Conservation (phyloP, 2,113 vertebrate genomes). For the Malurus alboscapulatus region DNA sequence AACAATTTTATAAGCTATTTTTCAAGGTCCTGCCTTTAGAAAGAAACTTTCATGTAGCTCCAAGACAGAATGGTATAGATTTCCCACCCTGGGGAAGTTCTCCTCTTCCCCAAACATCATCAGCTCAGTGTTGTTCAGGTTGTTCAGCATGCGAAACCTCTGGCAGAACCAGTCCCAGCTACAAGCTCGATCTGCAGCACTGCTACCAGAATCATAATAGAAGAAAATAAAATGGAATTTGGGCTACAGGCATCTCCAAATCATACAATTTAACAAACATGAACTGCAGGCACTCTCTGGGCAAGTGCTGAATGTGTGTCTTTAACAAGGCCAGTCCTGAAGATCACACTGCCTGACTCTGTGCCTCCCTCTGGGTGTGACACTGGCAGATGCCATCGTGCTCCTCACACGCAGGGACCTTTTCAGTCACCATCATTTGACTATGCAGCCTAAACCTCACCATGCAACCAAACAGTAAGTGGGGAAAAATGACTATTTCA, state of each 20-base stretch:
- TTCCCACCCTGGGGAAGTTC: background rate
- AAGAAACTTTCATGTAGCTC: background rate
- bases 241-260: background rate
- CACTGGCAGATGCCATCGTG: background rate
- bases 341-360: accelerated
- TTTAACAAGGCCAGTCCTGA: background rate
- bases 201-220: background rate
- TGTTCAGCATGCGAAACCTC: background rate
- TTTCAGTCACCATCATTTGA: background rate
- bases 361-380: background rate
- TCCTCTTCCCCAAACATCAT: background rate
- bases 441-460: background rate
- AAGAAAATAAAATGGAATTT: background rate
- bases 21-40: background rate
- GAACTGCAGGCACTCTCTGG: background rate
- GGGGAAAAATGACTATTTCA: background rate
- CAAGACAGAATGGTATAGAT: background rate
- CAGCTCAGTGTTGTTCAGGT: background rate
- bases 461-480: background rate
- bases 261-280: background rate
- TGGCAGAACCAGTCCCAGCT: background rate
- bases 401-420: background rate
- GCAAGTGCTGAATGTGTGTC: background rate
- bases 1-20: background rate
- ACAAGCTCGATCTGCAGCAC: accelerated